Conservation (phyloP, 1,140 invertebrate genomes). For the Pygmarrhopalites habei region DNA sequence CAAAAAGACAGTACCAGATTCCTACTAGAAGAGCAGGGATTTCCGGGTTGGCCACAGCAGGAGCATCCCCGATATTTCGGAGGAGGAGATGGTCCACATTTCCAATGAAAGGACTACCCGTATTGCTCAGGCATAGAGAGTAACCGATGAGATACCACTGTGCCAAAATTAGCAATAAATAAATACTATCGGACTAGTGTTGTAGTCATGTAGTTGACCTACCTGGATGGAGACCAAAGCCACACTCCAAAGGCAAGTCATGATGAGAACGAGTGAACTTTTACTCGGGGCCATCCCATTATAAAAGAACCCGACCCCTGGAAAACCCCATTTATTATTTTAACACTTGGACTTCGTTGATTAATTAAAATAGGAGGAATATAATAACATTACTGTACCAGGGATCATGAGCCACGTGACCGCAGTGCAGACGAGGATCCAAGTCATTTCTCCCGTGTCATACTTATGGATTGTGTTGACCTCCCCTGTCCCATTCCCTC, state of each 20-base stretch:
- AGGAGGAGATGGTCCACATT: conserved; percentile 31
- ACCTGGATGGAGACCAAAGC: conserved; percentile 35
- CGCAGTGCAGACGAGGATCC: conserved; percentile 27
- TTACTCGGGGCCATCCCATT: conserved; percentile 35
- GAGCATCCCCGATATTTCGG: conserved; percentile 18
- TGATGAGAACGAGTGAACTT: conserved; percentile 27
- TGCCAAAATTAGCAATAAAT: conserved; percentile 1
- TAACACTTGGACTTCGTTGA: background rate
- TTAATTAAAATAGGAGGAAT: background rate
- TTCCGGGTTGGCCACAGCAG: conserved; percentile 16
- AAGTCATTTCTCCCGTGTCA: conserved; percentile 27
- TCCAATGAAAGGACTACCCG: conserved; percentile 30
- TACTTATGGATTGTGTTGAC: background rate
- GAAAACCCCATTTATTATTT: too few relatives aligned
- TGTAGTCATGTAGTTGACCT: background rate
- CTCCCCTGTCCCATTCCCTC: too few relatives aligned
- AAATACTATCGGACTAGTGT: too few relatives aligned
- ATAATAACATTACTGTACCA: too few relatives aligned
- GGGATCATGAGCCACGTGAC: conserved; percentile 34
- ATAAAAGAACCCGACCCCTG: conserved; percentile 34
- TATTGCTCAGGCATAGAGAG: conserved; percentile 30
- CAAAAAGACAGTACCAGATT: conserved; percentile 37
- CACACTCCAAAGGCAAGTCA: conserved; percentile 30
- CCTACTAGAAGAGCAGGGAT: conserved; percentile 29
- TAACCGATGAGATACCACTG: conserved; percentile 37